Conservation (phyloP, 2,797 vertebrate genomes). For the Enteromius thamalakanensis region DNA sequence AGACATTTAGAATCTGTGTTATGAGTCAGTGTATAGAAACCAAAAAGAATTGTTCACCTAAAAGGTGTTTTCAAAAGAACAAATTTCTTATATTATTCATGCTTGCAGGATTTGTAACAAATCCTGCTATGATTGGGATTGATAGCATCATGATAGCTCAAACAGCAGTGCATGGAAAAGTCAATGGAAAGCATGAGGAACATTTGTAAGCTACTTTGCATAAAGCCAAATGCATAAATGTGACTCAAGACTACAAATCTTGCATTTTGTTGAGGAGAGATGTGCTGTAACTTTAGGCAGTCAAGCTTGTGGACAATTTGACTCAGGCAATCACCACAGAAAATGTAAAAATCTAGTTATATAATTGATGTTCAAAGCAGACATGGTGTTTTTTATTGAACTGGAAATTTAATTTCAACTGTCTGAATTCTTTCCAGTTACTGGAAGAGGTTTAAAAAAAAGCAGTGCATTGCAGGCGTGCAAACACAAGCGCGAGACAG, state of each 20-base stretch:
- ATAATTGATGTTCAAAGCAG: slow-evolving; percentile 19
- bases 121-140: neutral
- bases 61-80: neutral
- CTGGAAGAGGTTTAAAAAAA: neutral
- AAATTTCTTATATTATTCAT: neutral
- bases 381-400: slow-evolving; percentile 16
- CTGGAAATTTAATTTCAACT: slow-evolving; percentile 23
- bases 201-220: neutral
- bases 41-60: neutral
- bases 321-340: neutral
- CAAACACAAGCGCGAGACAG: neutral
- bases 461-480: slow-evolving; percentile 5
- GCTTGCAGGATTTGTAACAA: neutral
- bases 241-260: neutral
- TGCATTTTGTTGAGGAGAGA: neutral
- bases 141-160: neutral
- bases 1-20: neutral
- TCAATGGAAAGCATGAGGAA: neutral
- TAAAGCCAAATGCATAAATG: neutral
- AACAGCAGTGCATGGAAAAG: neutral
- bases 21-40: neutral
- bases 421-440: slow-evolving; percentile 18
- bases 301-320: neutral
- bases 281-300: neutral
- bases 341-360: slow-evolving; percentile 16